Base-by-base conservation (phyloP, 1,140 invertebrate genomes). In the Phocides pigmalion region DNA sequence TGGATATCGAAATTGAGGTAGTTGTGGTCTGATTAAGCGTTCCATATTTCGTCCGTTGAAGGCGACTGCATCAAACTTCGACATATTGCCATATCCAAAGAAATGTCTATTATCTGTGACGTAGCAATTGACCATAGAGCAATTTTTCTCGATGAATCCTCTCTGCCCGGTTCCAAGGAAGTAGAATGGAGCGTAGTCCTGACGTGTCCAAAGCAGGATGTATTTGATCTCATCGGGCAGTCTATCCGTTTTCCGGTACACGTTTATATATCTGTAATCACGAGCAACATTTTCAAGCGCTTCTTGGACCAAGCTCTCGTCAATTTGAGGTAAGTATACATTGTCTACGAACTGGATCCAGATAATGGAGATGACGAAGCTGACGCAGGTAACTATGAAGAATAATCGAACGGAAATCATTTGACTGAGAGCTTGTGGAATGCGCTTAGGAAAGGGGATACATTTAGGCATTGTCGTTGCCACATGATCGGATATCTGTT, bases 21-120 rank as follows among this genome's bases (percentile, higher is more conserved):
- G 64, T 6, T 79, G 51, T 3, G 51, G 71, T 47, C 54, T 61
- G 1, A 49, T 25, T 25, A 71, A 19, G 1, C 20, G 9, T 2
- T 62, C 37, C 5, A 89, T 68, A 44, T 79, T 84, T 3, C 86
- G 72, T 42, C 87, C 90, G 66, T 92, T 91, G 56, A 93, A 92
- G 0, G 82, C 77, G 25, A 92, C 80, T 3, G 81, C 90, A 56
- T 92, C 82, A 58, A 90, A 93, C 32, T 87, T 79, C 4, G 86
- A 83, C 0, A 84, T 15, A 41, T 87, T 76, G 17, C 74, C 74
- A 4, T 70, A 46, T 12, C 32, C 71, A 32, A 91, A 83, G 12
- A 84, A 79, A 3, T 69, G 56, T 41, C 71, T 81, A 35, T 90
- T 68, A 14, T 62, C 37, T 0, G 88, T 86, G 4, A 90, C 75